Percentiles rank a stretch among this genome's conserved stretches.
phyloP scores from a whole-genome alignment of 2,888 invertebrate genomes.

The Lingula anatina region DNA sequence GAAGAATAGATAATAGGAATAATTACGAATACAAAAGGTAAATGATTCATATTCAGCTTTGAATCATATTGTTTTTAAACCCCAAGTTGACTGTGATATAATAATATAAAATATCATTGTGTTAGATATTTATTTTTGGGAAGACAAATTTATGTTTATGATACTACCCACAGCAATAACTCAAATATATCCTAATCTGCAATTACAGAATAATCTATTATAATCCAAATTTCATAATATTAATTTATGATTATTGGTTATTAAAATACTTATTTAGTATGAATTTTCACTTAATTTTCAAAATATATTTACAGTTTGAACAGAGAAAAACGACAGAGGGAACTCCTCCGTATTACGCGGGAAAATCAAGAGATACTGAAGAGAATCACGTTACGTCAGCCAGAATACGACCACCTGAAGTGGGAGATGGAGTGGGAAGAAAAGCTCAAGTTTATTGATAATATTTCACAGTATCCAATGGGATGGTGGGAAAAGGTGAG shows the following conservation, averaged over 20 bases:
- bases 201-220: too few relatives aligned
- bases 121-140: too few relatives aligned
- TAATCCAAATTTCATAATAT: too few relatives aligned
- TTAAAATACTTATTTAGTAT: too few relatives aligned
- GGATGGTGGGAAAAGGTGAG: constrained; percentile 44
- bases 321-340: constrained; percentile 48
- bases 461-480: constrained; percentile 46
- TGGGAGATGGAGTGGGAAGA: constrained; percentile 48
- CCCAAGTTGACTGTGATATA: too few relatives aligned
- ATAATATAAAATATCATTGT: too few relatives aligned
- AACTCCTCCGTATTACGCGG: constrained; percentile 45
- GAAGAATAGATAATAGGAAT: constrained; percentile 49
- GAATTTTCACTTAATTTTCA: too few relatives aligned
- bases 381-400: constrained; percentile 40
- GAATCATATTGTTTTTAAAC: too few relatives aligned
- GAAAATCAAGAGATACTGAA: constrained; percentile 50
- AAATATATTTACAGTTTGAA: constrained; percentile 51
- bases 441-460: constrained; percentile 48
- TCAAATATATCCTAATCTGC: too few relatives aligned
- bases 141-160: too few relatives aligned
- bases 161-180: too few relatives aligned
- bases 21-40: constrained; percentile 50
- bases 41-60: neutral
- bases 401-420: constrained; percentile 41
- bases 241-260: too few relatives aligned